Percentiles rank a stretch among this genome's conserved stretches.
Evolutionary conservation across 2,888 invertebrate genomes (phyloP).

Genomic region (Noctua janthina): DNA sequence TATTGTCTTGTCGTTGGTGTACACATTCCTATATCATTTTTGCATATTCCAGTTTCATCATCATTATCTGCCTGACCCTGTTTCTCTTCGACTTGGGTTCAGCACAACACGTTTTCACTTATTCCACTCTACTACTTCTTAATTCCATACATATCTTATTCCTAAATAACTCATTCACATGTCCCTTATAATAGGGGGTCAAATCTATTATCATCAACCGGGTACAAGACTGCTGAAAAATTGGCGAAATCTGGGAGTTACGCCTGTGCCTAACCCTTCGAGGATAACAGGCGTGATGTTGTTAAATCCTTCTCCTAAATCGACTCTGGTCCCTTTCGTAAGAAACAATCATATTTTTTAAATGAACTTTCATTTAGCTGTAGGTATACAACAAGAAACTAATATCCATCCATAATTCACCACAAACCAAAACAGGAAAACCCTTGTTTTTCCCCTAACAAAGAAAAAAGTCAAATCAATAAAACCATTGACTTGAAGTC

Average conservation of each 20-base stretch:
- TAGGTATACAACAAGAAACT: neutral
- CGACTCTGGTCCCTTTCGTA: too few species aligned
- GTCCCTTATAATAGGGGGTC: neutral
- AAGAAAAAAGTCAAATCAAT: conserved; percentile 58
- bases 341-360: neutral
- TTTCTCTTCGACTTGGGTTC: too few species aligned
- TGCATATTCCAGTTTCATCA: too few species aligned
- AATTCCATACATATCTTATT: neutral
- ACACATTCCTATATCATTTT: neutral
- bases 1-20: neutral
- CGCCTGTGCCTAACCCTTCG: neutral
- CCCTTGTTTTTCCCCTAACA: conserved; percentile 26
- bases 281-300: neutral
- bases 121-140: neutral
- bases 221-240: neutral
- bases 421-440: conserved; percentile 39
- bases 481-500: conserved; percentile 50
- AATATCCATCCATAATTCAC: neutral
- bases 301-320: neutral
- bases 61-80: too few species aligned
- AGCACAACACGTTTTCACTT: too few species aligned
- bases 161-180: neutral
- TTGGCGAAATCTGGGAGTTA: neutral
- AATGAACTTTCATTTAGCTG: neutral
- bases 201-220: neutral